Base-by-base conservation (phyloP, 2,797 vertebrate species). In the Lithobates pipiens region DNA sequence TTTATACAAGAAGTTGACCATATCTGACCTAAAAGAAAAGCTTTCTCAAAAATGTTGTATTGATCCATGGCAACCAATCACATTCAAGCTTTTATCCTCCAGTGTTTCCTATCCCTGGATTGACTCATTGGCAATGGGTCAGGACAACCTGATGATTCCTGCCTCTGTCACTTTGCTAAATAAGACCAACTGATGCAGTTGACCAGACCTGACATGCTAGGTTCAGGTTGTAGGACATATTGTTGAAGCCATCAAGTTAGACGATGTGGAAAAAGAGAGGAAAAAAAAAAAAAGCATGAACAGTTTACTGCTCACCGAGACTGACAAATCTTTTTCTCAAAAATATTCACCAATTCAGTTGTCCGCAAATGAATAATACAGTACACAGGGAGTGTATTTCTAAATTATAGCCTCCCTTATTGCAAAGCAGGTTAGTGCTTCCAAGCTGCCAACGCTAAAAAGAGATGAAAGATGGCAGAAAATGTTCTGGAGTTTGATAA, bases 401-500 rank as follows among this genome's bases (percentile, higher is more conserved):
- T 70, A 23, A 72, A 81, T 61, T 8, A 42, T 61, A 81, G 32
- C 21, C 34, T 25, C 57, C 23, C 44, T 54, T 6, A 54, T 39
- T 71, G 67, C 29, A 70, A 69, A 70, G 42, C 65, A n/a, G 42
- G 42, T 23, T 34, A 5, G 27, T 25, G 44, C 27, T 25, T 72
- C 68, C 67, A 25, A 54, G 29, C 44, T 36, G 29, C 50, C 10
- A 25, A 42, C 32, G 13, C 32, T 25, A 63, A 46, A 79, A 74
- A 65, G 57, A 84, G 36, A 83, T 71, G 69, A 81, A 80, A 85
- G 50, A 85, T 61, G 44, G 54, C 50, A 80, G 34, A 80, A 70
- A 75, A 80, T 76, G 65, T 77, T 76, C 46, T 3, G 50, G 44
- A 75, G 32, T 76, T 76, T 81, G 84, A 75, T 70, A 76, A 25